These are phyloP conservation scores for Phrynosoma platyrhinos DNA, from an alignment of 2,113 vertebrate genomes.

Conservation along the genomic window DNA sequence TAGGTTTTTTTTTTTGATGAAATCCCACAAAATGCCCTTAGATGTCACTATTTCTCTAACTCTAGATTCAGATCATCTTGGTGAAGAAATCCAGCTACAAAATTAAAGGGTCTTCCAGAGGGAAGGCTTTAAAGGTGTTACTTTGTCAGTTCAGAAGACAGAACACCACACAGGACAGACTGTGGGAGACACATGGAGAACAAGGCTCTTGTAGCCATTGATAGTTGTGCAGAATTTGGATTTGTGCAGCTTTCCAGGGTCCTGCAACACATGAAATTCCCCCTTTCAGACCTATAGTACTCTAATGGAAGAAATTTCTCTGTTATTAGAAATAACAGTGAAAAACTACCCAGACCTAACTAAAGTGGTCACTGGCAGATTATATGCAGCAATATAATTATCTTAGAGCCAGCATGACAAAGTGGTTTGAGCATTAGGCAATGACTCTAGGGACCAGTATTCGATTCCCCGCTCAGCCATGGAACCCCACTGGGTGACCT, in stretches of 20 bases:
- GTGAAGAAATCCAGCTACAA: background rate
- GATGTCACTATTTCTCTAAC: constrained; percentile 6
- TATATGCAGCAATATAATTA: too few species aligned
- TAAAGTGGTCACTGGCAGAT: too few species aligned
- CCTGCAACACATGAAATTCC: too few species aligned
- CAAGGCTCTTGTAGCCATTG: background rate
- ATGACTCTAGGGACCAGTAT: too few species aligned
- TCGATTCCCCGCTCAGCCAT: too few species aligned
- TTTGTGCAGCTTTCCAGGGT: background rate
- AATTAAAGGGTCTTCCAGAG: background rate
- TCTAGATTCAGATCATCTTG: background rate
- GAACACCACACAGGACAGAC: too few species aligned
- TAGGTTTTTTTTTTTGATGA: background rate
- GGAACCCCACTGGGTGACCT: too few species aligned
- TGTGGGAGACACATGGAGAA: background rate
- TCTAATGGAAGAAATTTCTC: background rate
- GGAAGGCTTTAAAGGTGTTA: too few species aligned
- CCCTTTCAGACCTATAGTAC: background rate
- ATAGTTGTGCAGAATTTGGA: background rate
- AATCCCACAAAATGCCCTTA: constrained; percentile 10
- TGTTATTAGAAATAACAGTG: too few species aligned
- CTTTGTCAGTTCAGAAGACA: background rate
- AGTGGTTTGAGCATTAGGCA: too few species aligned
- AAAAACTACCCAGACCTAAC: too few species aligned
- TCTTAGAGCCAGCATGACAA: too few species aligned